These are phyloP conservation scores for Poecilia velifera DNA, from an alignment of 2,797 vertebrate genomes.

Conservation along the genomic window DNA sequence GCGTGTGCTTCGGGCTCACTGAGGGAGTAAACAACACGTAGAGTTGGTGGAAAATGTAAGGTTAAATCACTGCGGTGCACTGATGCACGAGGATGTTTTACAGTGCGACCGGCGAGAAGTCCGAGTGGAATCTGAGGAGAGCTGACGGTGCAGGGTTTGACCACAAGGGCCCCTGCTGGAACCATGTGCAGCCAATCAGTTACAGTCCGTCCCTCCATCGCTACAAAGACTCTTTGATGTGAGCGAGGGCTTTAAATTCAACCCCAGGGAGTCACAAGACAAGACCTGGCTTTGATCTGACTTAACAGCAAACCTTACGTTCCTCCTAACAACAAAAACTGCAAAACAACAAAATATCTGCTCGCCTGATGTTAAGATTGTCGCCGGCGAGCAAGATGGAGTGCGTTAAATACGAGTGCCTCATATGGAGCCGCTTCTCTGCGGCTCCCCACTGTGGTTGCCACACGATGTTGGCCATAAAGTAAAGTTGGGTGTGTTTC, in stretches of 20 bases:
- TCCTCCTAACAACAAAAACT: constrained; percentile 35
- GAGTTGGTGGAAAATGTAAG: background rate
- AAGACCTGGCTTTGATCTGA: constrained; percentile 64
- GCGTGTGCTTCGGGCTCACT: constrained; percentile 12
- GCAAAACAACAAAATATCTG: constrained; percentile 36
- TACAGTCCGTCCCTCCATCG: constrained; percentile 70
- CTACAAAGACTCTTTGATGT: constrained; percentile 78
- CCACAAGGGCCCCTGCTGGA: constrained; percentile 49
- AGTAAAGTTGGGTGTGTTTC: background rate
- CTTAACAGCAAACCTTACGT: constrained; percentile 59
- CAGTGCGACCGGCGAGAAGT: constrained; percentile 17
- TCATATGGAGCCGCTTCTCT: background rate
- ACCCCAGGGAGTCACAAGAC: constrained; percentile 71
- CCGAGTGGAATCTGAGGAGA: constrained; percentile 34
- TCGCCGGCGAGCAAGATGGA: background rate
- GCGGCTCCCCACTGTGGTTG: background rate
- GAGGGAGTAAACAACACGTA: constrained; percentile 1
- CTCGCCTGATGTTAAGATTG: constrained; percentile 17
- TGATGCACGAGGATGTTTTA: background rate
- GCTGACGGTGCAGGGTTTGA: constrained; percentile 41
- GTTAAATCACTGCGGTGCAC: constrained; percentile 1
- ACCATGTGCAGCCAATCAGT: constrained; percentile 80
- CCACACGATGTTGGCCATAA: background rate
- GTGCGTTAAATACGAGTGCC: background rate
- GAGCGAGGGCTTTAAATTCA: constrained; percentile 71